A percentile compares a stretch with the other conserved stretches of the same genome.
Conservation (phyloP, 2,888 invertebrate species). For the Litoditis marina region DNA sequence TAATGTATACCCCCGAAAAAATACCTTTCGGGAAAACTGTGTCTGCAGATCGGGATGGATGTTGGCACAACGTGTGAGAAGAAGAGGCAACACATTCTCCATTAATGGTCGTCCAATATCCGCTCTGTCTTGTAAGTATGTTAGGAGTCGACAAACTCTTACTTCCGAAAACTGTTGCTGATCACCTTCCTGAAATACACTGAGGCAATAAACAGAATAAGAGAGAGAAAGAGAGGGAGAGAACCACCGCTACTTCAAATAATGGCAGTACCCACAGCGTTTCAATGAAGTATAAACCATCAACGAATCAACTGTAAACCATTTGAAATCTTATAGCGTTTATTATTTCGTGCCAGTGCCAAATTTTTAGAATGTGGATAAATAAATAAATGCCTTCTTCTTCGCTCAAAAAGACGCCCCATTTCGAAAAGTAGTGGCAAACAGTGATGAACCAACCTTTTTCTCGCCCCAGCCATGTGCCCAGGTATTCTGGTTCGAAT, state of each 20-base stretch:
- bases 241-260: no score
- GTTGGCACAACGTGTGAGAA: constrained; percentile 67
- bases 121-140: constrained; percentile 80
- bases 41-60: constrained; percentile 42
- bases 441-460: constrained; percentile 5
- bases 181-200: constrained; percentile 30
- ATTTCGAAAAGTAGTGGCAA: background rate
- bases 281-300: no score
- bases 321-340: no score
- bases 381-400: background rate
- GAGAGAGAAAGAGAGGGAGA: background rate
- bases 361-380: no score
- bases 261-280: no score
- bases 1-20: no score
- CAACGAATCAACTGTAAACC: no score
- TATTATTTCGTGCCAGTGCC: no score
- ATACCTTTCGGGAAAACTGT: no score
- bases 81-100: constrained; percentile 76
- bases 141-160: constrained; percentile 73
- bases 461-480: constrained; percentile 15
- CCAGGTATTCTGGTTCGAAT: constrained; percentile 8
- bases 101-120: constrained; percentile 79
- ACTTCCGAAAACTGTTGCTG: constrained; percentile 61
- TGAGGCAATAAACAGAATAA: no score
- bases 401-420: background rate